Conservation (phyloP, 2,888 invertebrate genomes). For the Phragmatobia fuliginosa region DNA sequence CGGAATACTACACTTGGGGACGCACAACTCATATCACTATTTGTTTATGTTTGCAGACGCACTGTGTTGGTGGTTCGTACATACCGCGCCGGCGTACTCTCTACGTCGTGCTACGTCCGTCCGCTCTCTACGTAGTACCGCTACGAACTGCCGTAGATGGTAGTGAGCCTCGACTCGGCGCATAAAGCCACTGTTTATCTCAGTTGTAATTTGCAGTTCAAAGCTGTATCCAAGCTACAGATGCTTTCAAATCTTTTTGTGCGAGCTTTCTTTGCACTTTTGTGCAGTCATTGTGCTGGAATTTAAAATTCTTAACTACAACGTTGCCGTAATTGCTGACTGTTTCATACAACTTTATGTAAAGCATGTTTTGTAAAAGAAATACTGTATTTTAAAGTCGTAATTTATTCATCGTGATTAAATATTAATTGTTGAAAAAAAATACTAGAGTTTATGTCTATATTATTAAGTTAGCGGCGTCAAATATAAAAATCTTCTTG, state of each 20-base stretch:
- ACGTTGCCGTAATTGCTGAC: constrained; percentile 59
- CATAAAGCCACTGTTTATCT: constrained; percentile 75
- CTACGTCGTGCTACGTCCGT: constrained; percentile 75
- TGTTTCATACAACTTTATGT: constrained; percentile 45
- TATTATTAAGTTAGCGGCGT: constrained; percentile 73
- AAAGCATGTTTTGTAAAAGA: constrained; percentile 23
- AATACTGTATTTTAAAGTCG: constrained; percentile 18
- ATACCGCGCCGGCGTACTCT: constrained; percentile 75
- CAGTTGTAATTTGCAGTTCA: constrained; percentile 79
- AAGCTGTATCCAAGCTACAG: constrained; percentile 80
- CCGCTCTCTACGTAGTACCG: constrained; percentile 70
- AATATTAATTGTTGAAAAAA: constrained; percentile 32
- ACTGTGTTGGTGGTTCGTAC: constrained; percentile 72
- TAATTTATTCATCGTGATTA: no score
- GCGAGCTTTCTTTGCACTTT: constrained; percentile 76
- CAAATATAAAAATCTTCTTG: constrained; percentile 74
- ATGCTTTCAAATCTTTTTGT: constrained; percentile 83
- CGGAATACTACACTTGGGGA: constrained; percentile 78
- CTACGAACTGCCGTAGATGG: constrained; percentile 76
- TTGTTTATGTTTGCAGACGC: constrained; percentile 80
- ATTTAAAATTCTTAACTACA: constrained; percentile 66
- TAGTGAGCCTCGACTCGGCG: constrained; percentile 59
- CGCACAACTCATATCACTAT: constrained; percentile 86
- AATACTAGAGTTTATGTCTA: constrained; percentile 63
- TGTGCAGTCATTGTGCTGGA: constrained; percentile 74